Conservation (phyloP, 2,113 vertebrate genomes). For the Cygnus atratus region DNA sequence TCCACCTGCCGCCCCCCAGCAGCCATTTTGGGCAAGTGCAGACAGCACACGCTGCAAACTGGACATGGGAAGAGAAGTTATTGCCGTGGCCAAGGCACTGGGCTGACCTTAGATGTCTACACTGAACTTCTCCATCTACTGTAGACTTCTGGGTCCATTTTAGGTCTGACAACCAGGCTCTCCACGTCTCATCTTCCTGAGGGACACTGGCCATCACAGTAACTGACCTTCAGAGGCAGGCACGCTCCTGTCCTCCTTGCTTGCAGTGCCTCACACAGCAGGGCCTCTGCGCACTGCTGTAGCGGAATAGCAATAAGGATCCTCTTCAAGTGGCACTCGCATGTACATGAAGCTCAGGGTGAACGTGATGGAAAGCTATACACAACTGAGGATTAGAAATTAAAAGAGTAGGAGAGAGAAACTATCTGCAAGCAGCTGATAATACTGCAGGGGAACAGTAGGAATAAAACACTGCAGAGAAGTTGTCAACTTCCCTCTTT, state of each 20-base stretch:
- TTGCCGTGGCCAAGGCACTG: background rate
- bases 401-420: background rate
- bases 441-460: background rate
- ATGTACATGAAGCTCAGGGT: background rate
- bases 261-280: background rate
- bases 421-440: slow-evolving; percentile 27
- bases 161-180: background rate
- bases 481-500: slow-evolving; percentile 22
- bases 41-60: rapidly evolving
- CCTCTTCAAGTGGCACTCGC: background rate
- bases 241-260: rapidly evolving
- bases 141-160: background rate
- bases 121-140: rapidly evolving
- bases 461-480: slow-evolving; percentile 18
- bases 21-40: background rate
- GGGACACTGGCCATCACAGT: rapidly evolving
- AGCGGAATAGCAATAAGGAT: background rate
- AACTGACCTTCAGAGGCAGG: background rate
- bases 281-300: rapidly evolving
- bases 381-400: background rate
- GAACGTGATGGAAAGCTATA: background rate
- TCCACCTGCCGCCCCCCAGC: background rate
- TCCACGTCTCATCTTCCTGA: background rate
- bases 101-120: background rate
- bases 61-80: background rate